Base-by-base conservation (phyloP, 2,113 vertebrate species). In the Bambusicola thoracicus region DNA sequence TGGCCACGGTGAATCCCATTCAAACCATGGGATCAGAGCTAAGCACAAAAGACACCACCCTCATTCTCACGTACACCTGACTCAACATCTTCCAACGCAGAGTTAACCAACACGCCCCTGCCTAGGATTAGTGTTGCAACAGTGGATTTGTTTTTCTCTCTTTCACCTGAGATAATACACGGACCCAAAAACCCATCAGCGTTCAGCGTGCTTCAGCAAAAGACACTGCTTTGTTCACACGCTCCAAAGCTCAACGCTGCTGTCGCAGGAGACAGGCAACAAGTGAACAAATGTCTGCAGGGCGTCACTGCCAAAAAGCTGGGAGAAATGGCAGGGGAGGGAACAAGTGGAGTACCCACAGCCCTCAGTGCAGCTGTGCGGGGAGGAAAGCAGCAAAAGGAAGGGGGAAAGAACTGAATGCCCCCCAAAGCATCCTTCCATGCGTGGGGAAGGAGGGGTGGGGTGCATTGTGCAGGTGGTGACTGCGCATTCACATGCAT, bases 401-500 rank as follows among this genome's bases (percentile, higher is more conserved):
- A 20, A 76, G 69, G 17, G 32, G 65, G 49, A 51, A 38, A 53
- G 20, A 61, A 21, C 4, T 22, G 66, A 22, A 18, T 41, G 56
- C 10, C 10, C 36, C 18, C 15, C 16, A 44, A 59, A 55, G 25
- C 21, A 21, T 55, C 41, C 11, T 13, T 55, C 44, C 10, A 1
- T 2, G 18, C 15, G 6, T 53, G 15, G 51, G 51, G 8, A 53
- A 6, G 51, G 51, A 29, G 27, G 27, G 36, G 7, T 20, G 13
- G 48, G 25, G 5, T 17, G 27, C 24, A 7, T 19, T 17, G 22
- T 6, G 2, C 55, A 81, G 62, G 14, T 53, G 51, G 25, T 53
- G 9, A 9, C 34, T 32, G 19, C 0, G 11, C 51, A 30, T 10
- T 76, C 49, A 17, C 14, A 2, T 1, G 22, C 27, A 1, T 41